Conservation (phyloP, 1,140 invertebrate genomes). For the Galleria mellonella region DNA sequence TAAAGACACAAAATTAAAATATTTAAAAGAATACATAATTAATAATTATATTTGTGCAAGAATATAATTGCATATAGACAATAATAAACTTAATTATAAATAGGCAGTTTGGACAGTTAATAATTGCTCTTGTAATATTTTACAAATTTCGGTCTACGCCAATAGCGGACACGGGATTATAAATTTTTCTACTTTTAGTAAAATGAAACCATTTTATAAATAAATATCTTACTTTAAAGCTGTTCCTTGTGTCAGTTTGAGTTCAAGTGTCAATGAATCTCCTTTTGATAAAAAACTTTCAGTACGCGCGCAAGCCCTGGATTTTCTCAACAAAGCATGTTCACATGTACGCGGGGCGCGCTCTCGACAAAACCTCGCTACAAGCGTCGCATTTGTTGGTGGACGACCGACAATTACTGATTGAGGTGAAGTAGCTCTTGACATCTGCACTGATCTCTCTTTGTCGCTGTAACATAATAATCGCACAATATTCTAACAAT, state of each 20-base stretch:
- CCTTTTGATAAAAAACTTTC: constrained; percentile 90
- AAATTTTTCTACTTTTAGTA: too few species aligned
- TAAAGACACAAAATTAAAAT: constrained; percentile 2
- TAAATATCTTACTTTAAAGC: constrained; percentile 85
- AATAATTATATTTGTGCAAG: too few species aligned
- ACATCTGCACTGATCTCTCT: constrained; percentile 65
- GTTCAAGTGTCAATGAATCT: constrained; percentile 86
- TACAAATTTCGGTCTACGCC: too few species aligned
- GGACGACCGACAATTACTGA: constrained; percentile 71
- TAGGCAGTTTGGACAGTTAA: too few species aligned
- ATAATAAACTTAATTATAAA: too few species aligned
- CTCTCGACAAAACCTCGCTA: constrained; percentile 86
- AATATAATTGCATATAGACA: too few species aligned
- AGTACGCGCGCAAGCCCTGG: constrained; percentile 83
- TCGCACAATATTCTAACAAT: background rate
- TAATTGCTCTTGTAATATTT: too few species aligned
- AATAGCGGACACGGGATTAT: too few species aligned
- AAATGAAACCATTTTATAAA: too few species aligned
- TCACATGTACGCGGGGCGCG: constrained; percentile 86
- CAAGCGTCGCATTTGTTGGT: constrained; percentile 80
- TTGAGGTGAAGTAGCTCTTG: constrained; percentile 61
- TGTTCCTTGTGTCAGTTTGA: constrained; percentile 87
- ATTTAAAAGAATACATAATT: too few species aligned
- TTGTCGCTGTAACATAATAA: constrained; percentile 42
- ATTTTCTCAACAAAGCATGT: constrained; percentile 78